Conservation (phyloP, 2,113 vertebrate species). For the Oostethus manadensis region DNA sequence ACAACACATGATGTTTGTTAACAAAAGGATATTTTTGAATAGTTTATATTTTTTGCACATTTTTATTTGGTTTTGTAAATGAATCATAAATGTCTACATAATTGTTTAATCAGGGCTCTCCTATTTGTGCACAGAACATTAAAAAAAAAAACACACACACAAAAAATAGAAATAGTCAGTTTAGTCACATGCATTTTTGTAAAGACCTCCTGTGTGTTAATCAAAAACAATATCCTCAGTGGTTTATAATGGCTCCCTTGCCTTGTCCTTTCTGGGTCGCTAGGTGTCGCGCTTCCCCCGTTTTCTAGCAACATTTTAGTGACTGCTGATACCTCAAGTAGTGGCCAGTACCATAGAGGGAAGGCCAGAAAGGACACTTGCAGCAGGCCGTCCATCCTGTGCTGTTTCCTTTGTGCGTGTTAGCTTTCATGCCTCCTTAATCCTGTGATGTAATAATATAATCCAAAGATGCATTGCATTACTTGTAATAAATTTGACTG, state of each 20-base stretch:
- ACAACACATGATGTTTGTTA: slow-evolving; percentile 43
- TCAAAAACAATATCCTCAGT: slow-evolving; percentile 1
- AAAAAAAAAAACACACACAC: neutral
- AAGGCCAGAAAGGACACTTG: neutral
- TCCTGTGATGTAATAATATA: neutral
- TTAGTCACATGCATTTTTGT: slow-evolving; percentile 6
- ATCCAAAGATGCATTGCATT: too few species aligned
- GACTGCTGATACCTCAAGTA: slow-evolving; percentile 9
- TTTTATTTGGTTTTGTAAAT: slow-evolving; percentile 60
- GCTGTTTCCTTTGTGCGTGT: slow-evolving; percentile 1
- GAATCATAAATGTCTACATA: slow-evolving; percentile 19
- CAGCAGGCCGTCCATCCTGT: slow-evolving; percentile 25
- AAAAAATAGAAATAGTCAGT: neutral
- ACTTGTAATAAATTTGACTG: slow-evolving; percentile 36
- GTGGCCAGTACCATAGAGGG: neutral
- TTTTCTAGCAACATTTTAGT: neutral
- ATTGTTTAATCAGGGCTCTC: slow-evolving; percentile 22
- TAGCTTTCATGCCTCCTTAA: too few species aligned
- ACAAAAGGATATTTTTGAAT: slow-evolving; percentile 50
- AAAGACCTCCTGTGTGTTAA: neutral
- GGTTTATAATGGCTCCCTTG: neutral
- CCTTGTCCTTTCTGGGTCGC: slow-evolving; percentile 21
- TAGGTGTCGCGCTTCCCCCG: slow-evolving; percentile 51
- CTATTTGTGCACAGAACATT: slow-evolving; percentile 16
- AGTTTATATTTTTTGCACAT: slow-evolving; percentile 61